phyloP scores from a whole-genome alignment of 2,888 invertebrate genomes.

The Stenodema calcarata region DNA sequence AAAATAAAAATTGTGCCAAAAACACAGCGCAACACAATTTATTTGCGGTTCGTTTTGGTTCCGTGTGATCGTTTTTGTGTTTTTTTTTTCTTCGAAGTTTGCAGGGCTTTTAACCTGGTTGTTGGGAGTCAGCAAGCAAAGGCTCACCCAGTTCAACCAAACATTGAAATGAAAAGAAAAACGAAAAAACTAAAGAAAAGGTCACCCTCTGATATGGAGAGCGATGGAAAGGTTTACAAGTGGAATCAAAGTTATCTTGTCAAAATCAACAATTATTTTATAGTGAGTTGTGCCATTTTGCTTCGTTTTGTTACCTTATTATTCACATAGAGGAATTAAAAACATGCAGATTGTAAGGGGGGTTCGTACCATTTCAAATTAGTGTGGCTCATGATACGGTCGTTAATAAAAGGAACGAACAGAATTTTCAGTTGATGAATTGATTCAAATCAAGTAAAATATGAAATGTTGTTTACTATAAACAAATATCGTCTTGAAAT shows the following conservation, averaged over 20 bases:
- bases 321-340: neutral
- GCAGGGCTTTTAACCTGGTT: constrained; percentile 52
- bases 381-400: neutral
- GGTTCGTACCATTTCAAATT: neutral
- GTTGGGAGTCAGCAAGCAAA: constrained; percentile 12
- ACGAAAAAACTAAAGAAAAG: neutral
- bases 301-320: neutral
- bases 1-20: neutral
- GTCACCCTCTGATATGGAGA: neutral
- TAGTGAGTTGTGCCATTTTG: constrained; percentile 29
- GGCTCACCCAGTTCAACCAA: constrained; percentile 37
- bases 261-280: neutral
- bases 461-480: too few relatives aligned
- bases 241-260: constrained; percentile 48
- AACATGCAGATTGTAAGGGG: neutral
- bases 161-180: neutral
- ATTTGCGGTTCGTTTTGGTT: neutral
- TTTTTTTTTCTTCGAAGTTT: neutral
- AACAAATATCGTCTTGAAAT: too few relatives aligned
- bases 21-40: neutral
- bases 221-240: neutral
- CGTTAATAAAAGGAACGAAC: neutral
- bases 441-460: too few relatives aligned
- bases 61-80: neutral
- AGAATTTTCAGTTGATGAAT: neutral